Conservation (phyloP, 2,113 vertebrate genomes). For the Tretioscincus oriximinensis region DNA sequence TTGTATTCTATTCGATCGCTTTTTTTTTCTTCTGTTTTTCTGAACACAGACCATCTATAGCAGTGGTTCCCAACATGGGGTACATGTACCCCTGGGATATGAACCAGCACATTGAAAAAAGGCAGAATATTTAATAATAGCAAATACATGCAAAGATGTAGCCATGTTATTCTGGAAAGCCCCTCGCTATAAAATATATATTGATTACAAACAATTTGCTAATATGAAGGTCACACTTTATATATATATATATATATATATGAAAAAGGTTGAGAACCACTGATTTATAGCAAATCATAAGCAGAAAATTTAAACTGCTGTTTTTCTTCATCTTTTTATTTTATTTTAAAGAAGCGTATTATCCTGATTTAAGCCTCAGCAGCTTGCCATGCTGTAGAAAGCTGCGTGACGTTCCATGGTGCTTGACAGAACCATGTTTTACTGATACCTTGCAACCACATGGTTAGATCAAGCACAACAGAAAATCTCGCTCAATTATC, state of each 20-base stretch:
- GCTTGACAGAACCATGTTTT: constrained; percentile 99
- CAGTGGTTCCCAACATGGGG: neutral
- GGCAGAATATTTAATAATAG: too few relatives aligned
- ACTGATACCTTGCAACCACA: constrained; percentile 98
- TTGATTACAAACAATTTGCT: too few relatives aligned
- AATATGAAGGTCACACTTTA: too few relatives aligned
- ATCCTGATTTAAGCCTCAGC: constrained; percentile 81
- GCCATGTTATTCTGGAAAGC: too few relatives aligned
- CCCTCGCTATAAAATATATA: too few relatives aligned
- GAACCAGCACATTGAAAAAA: too few relatives aligned
- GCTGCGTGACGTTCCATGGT: constrained; percentile 99
- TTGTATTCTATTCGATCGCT: constrained; percentile 62
- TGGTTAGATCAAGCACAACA: constrained; percentile 99
- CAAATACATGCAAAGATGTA: too few relatives aligned
- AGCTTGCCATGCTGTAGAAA: constrained; percentile 96
- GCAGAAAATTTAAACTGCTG: constrained; percentile 61
- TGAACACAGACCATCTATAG: constrained; percentile 56
- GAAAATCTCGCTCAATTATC: constrained; percentile 94
- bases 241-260: too few relatives aligned
- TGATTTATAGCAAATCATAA: constrained; percentile 45
- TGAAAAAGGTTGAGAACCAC: too few relatives aligned
- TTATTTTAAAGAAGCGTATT: constrained; percentile 55
- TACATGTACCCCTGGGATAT: too few relatives aligned
- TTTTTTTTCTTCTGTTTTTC: constrained; percentile 45
- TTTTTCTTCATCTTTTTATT: constrained; percentile 62